Conservation (phyloP, 2,797 vertebrate species). For the Scleropages formosus region DNA sequence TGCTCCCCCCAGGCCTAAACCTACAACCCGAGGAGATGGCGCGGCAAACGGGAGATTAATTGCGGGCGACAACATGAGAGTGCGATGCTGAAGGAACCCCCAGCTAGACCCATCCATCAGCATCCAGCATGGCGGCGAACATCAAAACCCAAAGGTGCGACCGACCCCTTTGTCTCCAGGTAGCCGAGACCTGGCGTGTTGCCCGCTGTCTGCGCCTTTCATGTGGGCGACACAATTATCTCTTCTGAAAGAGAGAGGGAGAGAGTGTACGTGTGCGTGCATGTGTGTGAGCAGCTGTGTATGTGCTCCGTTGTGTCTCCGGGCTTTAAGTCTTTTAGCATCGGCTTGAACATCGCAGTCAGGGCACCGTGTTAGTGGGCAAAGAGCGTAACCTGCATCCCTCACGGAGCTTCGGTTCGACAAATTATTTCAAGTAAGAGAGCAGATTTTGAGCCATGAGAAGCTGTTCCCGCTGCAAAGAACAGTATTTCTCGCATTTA, state of each 20-base stretch:
- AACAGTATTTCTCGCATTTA: too few relatives aligned
- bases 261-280: not conserved
- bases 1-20: not conserved
- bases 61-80: constrained; percentile 65
- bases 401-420: not conserved
- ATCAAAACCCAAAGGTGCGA: constrained; percentile 73
- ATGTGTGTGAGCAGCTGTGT: constrained; percentile 26
- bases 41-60: constrained; percentile 74
- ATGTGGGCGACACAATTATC: constrained; percentile 77
- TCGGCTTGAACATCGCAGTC: constrained; percentile 28
- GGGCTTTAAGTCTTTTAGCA: constrained; percentile 36
- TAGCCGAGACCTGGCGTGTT: constrained; percentile 66
- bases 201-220: constrained; percentile 72
- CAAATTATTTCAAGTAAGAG: not conserved
- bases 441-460: too few relatives aligned
- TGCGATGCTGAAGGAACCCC: constrained; percentile 48
- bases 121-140: constrained; percentile 71
- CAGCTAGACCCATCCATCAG: constrained; percentile 69
- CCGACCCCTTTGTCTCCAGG: constrained; percentile 72
- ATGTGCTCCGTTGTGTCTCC: too few relatives aligned
- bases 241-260: constrained; percentile 31
- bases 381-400: too few relatives aligned
- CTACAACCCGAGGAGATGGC: constrained; percentile 48
- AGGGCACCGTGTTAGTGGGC: too few relatives aligned
- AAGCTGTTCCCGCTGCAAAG: too few relatives aligned